Evolutionary conservation across 2,888 invertebrate species (phyloP), one percentile per base, ranked within the genome.

Genomic region (Drosophila merina): DNA sequence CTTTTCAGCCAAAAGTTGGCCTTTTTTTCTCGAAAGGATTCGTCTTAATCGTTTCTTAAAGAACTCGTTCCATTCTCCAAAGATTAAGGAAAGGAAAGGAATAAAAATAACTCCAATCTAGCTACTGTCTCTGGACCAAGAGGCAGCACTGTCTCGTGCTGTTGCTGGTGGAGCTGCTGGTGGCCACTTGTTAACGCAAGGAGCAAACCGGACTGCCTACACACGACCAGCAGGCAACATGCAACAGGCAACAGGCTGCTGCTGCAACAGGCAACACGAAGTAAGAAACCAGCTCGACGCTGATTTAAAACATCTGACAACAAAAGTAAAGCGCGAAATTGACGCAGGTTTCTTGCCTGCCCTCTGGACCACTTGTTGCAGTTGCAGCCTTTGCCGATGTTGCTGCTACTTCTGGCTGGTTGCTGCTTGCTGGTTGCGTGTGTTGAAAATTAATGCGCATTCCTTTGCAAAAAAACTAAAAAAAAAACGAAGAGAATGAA

Each of bases 371-470:
- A 57, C 52, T 25, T 57, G 45, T 33, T 48, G 51, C 45, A 33
- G 28, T 45, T 26, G 20, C 12, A 25, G 68, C 42, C 30, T 26
- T 30, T 58, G 67, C 60, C 64, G 74, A 74, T 64, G 57, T 40
- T 33, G 30, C 14, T 40, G 56, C 40, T 47, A 14, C 28, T 14
- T 10, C 28, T 38, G 47, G 12, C 28, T 38, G 47, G 12, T 49
- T 8, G 7, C 28, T 64, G 3, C 4, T 45, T 66, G 51, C 50
- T 55, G 42, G 72, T 58, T 84, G 81, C 75, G 86, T 86, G 79
- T 75, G 81, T 77, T 83, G 81, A 69, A 89, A 89, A 88, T 84
- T 84, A 86, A 86, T 87, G 87, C 78, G 86, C 88, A 89, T 87
- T 89, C 87, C 84, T 78, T 55, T 74, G 71, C 50, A 8, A 62